Conservation (phyloP, 2,888 invertebrate species). For the Drymonia ruficornis region DNA sequence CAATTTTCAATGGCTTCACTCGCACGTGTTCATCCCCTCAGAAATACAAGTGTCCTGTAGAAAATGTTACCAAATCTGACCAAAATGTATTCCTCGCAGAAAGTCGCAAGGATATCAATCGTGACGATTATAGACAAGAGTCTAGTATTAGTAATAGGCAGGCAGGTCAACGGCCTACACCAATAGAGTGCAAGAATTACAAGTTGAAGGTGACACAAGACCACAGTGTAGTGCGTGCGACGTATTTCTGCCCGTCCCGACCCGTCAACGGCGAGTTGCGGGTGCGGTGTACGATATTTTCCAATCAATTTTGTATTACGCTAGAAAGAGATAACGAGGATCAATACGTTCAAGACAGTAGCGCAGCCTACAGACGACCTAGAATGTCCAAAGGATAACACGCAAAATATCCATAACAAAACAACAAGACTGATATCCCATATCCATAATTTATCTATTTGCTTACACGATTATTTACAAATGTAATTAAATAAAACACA, state of each 20-base stretch:
- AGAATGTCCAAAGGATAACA: conserved; percentile 30
- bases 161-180: conserved; percentile 31
- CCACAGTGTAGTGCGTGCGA: conserved; percentile 55
- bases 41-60: conserved; percentile 68
- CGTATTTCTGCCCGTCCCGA: conserved; percentile 72
- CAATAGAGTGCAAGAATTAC: conserved; percentile 77
- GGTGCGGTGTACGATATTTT: conserved; percentile 73
- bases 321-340: conserved; percentile 67
- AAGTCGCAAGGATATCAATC: conserved; percentile 45
- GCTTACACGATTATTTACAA: conserved; percentile 3
- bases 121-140: conserved; percentile 22
- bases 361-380: conserved; percentile 63
- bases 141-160: conserved; percentile 14
- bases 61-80: conserved; percentile 47
- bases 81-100: conserved; percentile 48
- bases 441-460: conserved; percentile 1
- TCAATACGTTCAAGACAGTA: conserved; percentile 58
- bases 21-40: conserved; percentile 70
- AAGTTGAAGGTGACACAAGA: conserved; percentile 72
- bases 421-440: conserved; percentile 7
- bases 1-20: conserved; percentile 71
- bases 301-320: conserved; percentile 74
- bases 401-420: not conserved
- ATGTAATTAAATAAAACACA: not conserved
- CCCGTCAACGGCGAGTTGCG: conserved; percentile 59